Conservation (phyloP, 1,140 invertebrate species). For the Drosophila kepulauana region DNA sequence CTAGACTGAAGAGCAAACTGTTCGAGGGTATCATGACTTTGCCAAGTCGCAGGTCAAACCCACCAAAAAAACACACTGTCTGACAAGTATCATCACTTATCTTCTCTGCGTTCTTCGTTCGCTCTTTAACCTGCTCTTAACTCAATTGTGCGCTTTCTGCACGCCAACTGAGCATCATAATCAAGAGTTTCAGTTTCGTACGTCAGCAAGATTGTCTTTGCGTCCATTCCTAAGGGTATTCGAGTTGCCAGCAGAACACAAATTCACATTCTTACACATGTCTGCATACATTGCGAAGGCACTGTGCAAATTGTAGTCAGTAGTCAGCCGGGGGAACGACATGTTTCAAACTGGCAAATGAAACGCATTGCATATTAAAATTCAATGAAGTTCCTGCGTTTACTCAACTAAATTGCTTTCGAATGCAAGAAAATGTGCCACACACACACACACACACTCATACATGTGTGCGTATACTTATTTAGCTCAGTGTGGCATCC, state of each 20-base stretch:
- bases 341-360: slow-evolving; percentile 46
- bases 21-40: slow-evolving; percentile 4
- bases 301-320: slow-evolving; percentile 22
- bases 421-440: slow-evolving; percentile 57
- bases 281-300: slow-evolving; percentile 5
- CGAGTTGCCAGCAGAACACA: background rate
- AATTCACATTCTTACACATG: background rate
- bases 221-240: slow-evolving; percentile 24
- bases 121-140: slow-evolving; percentile 2
- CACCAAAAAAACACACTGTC: background rate
- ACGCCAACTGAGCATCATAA: slow-evolving; percentile 20
- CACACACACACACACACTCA: too few relatives aligned
- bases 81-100: slow-evolving; percentile 2
- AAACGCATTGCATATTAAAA: slow-evolving; percentile 68
- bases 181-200: slow-evolving; percentile 23
- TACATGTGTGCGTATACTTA: slow-evolving; percentile 9
- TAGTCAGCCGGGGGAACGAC: slow-evolving; percentile 17
- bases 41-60: background rate
- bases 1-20: slow-evolving; percentile 55
- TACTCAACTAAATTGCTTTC: slow-evolving; percentile 79
- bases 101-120: background rate
- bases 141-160: slow-evolving; percentile 6
- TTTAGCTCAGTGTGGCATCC: slow-evolving; percentile 4
- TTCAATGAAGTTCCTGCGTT: slow-evolving; percentile 76
- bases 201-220: background rate